These are phyloP conservation scores for Sciurus carolinensis DNA, from an alignment of 2,797 vertebrate genomes.

Conservation along the genomic window DNA sequence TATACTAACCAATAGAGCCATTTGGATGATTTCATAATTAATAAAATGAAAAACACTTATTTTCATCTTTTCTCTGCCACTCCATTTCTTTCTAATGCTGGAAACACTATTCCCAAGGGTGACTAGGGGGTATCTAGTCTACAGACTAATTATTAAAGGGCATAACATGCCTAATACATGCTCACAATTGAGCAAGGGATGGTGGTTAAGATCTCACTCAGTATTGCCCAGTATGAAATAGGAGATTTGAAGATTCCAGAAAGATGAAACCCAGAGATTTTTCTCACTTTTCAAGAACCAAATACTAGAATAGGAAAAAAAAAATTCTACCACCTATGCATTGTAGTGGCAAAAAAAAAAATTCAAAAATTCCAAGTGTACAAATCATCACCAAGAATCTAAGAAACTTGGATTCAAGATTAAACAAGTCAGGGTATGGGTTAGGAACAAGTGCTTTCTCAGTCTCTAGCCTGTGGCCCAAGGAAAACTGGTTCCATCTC, in stretches of 20 bases:
- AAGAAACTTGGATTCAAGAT: background rate
- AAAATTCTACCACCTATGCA: background rate
- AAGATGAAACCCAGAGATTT: background rate
- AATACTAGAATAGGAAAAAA: background rate
- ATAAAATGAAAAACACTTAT: background rate
- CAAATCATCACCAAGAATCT: constrained; percentile 14
- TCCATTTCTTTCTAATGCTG: constrained; percentile 22
- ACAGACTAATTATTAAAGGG: background rate
- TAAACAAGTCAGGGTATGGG: background rate
- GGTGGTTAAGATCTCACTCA: background rate
- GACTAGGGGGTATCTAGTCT: background rate
- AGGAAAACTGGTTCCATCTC: background rate
- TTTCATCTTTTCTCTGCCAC: background rate
- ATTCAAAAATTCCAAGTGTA: background rate
- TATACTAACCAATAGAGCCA: background rate
- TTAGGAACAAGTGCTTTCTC: background rate
- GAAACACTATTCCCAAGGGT: constrained; percentile 18
- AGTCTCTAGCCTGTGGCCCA: background rate
- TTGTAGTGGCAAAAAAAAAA: background rate
- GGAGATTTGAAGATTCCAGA: background rate
- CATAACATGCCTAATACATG: background rate
- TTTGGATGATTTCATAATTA: constrained; percentile 23
- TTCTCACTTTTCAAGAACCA: background rate
- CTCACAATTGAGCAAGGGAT: background rate
- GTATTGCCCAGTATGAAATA: background rate